A percentile compares a stretch with the other conserved stretches of the same genome.
These are phyloP conservation scores for Clangula hyemalis DNA, from an alignment of 2,797 vertebrate species.

Conservation along the genomic window DNA sequence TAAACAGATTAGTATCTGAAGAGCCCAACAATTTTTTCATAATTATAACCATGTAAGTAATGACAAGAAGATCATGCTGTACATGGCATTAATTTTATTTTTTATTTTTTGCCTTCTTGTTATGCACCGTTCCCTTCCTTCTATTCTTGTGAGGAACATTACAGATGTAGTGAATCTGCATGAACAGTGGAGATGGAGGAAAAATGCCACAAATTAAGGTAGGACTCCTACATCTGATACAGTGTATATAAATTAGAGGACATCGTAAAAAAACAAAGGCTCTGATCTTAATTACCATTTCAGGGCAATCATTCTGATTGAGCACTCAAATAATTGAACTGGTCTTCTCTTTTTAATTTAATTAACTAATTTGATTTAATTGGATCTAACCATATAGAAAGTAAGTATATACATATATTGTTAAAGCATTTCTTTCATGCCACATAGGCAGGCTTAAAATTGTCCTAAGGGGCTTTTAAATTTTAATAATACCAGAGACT, in stretches of 20 bases:
- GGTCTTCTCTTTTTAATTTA: not conserved
- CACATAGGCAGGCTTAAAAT: not conserved
- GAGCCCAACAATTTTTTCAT: not conserved
- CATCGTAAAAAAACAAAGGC: not conserved
- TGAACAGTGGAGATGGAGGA: not conserved
- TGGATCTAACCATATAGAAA: not conserved
- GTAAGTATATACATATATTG: not conserved
- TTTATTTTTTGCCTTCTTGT: not conserved
- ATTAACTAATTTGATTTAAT: not conserved
- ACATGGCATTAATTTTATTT: not conserved
- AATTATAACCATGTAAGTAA: not conserved
- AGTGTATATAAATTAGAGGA: not conserved
- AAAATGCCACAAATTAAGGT: not conserved
- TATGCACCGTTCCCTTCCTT: not conserved
- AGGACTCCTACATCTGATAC: not conserved
- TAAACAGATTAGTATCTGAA: not conserved
- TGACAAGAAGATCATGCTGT: not conserved
- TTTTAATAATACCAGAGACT: not conserved
- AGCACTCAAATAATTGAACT: not conserved
- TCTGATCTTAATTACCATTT: not conserved
- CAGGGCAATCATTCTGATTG: not conserved
- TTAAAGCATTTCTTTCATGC: not conserved
- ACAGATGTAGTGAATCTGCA: not conserved
- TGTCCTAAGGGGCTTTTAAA: not conserved
- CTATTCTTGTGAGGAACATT: not conserved